Percentiles rank a stretch among this genome's conserved stretches.
Evolutionary conservation across 64 coral and sea anemone species (phyloP).

Genomic region (Montipora capricornis): DNA sequence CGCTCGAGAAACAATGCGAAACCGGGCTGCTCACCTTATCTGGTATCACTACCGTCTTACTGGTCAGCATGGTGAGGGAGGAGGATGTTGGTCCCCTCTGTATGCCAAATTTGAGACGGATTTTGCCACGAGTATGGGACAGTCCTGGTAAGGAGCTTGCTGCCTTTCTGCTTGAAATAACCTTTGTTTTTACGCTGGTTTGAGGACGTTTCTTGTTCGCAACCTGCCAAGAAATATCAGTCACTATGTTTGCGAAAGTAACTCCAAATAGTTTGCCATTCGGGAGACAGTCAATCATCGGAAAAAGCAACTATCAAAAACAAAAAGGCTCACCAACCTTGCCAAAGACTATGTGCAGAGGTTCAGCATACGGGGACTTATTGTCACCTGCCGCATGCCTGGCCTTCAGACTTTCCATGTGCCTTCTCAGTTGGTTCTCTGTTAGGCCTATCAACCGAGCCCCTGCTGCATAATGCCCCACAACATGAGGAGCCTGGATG

Average conservation of each 20-base stretch:
- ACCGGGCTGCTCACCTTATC: not conserved
- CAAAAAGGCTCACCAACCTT: slow-evolving; percentile 34
- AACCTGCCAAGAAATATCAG: not conserved
- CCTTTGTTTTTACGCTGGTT: not conserved
- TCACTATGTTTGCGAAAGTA: not conserved
- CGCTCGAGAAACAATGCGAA: too few species aligned
- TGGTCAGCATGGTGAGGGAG: not conserved
- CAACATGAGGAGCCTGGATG: slow-evolving; percentile 95
- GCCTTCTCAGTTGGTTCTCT: slow-evolving; percentile 93
- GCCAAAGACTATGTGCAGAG: slow-evolving; percentile 88
- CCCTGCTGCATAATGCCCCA: slow-evolving; percentile 96
- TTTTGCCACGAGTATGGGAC: slow-evolving; percentile 4
- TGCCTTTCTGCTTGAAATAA: not conserved
- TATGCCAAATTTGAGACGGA: slow-evolving; percentile 10
- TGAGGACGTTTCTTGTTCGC: slow-evolving; percentile 9
- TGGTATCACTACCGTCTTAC: not conserved
- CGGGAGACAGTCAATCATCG: too few species aligned
- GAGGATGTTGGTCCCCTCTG: not conserved
- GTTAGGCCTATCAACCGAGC: slow-evolving; percentile 93
- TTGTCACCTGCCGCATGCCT: slow-evolving; percentile 86
- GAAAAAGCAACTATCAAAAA: not conserved
- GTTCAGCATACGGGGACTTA: slow-evolving; percentile 96
- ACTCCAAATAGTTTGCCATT: too few species aligned
- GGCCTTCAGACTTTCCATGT: slow-evolving; percentile 93
- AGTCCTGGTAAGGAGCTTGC: not conserved